These are phyloP conservation scores for Sapayoa aenigma DNA, from an alignment of 2,113 vertebrate species.

Conservation along the genomic window DNA sequence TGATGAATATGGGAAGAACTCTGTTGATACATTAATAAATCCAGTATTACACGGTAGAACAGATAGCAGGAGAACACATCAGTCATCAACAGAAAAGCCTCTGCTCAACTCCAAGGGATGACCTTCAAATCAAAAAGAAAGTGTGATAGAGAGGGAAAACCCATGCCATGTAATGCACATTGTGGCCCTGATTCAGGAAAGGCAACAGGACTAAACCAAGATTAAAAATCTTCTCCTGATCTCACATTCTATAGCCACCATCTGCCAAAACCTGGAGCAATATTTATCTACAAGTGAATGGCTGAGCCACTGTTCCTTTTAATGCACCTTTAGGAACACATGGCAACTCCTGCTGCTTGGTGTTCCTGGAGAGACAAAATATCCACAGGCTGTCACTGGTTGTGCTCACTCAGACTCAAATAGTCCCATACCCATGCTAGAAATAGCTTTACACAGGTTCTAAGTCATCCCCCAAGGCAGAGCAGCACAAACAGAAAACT, in stretches of 20 bases:
- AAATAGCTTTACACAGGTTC: fast-evolving
- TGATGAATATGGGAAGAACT: neutral
- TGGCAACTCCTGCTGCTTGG: neutral
- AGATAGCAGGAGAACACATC: neutral
- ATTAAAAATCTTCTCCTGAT: neutral
- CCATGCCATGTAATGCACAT: fast-evolving
- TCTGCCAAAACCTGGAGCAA: neutral
- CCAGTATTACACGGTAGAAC: neutral
- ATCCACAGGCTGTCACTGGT: neutral
- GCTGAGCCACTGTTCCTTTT: neutral
- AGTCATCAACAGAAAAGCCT: neutral
- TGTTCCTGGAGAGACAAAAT: neutral
- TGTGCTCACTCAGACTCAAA: neutral
- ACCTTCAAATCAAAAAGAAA: neutral
- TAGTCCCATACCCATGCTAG: fast-evolving
- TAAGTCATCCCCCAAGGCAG: neutral
- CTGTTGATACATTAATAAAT: slow-evolving; percentile 33
- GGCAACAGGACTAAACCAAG: neutral
- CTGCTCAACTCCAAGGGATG: neutral
- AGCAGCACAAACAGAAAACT: neutral
- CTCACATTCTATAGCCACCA: neutral
- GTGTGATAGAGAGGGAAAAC: neutral
- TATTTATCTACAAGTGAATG: fast-evolving
- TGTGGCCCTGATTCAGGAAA: neutral
- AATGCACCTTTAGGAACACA: fast-evolving